phyloP scores from a whole-genome alignment of 2,113 vertebrate genomes.

The Brachypteracias leptosomus region DNA sequence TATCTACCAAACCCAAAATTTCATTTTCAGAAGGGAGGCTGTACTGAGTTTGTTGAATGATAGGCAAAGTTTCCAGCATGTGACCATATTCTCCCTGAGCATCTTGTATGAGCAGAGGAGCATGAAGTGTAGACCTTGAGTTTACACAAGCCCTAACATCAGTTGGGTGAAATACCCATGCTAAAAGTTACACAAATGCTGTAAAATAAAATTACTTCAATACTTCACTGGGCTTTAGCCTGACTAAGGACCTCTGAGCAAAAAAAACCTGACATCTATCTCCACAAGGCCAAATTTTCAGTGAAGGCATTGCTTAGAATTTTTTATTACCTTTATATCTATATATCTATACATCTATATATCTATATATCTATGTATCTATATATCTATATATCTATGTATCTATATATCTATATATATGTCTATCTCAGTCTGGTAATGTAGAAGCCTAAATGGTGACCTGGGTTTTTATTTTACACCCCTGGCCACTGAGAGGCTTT shows the following conservation, averaged over 20 bases:
- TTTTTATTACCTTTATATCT: too few species aligned
- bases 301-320: neutral
- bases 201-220: neutral
- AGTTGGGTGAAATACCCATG: neutral
- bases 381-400: too few species aligned
- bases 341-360: too few species aligned
- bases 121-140: neutral
- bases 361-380: too few species aligned
- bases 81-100: neutral
- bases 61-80: neutral
- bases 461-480: neutral
- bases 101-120: neutral
- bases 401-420: fast-evolving
- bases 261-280: neutral
- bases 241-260: neutral
- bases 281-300: neutral
- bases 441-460: neutral
- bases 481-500: neutral
- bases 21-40: neutral
- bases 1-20: neutral
- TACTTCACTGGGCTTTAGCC: neutral
- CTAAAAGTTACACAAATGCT: neutral
- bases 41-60: neutral
- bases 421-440: neutral
- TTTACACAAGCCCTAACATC: neutral